Conservation (phyloP, 2,113 vertebrate species). For the Myrmecobius fasciatus region DNA sequence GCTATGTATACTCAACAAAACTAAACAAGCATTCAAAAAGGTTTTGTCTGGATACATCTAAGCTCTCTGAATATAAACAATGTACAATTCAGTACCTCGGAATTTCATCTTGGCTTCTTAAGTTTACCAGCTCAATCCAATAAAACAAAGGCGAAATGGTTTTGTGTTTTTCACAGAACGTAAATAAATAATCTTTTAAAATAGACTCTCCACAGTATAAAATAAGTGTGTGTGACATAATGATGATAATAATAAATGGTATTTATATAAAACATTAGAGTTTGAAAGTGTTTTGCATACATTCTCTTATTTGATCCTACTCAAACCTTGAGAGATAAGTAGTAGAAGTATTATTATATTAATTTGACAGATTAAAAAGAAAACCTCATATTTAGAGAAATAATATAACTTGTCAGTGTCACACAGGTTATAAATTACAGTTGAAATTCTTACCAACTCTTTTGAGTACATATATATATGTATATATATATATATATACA, state of each 20-base stretch:
- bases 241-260: neutral
- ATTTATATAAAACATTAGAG: neutral
- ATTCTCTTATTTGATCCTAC: neutral
- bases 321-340: neutral
- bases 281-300: neutral
- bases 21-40: slow-evolving; percentile 62
- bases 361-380: neutral
- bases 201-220: neutral
- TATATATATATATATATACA: neutral
- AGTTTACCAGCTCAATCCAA: slow-evolving; percentile 54
- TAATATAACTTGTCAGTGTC: neutral
- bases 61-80: slow-evolving; percentile 48
- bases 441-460: neutral
- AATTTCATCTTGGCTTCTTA: slow-evolving; percentile 19
- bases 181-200: neutral
- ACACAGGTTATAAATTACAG: neutral
- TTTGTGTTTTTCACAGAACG: neutral
- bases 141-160: neutral
- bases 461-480: neutral
- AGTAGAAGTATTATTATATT: neutral
- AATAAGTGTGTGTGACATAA: neutral
- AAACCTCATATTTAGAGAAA: neutral
- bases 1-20: slow-evolving; percentile 46
- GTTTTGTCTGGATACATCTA: neutral
- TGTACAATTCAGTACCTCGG: neutral